A percentile compares a stretch with the other conserved stretches of the same genome.
Evolutionary conservation across 2,888 invertebrate genomes (phyloP).

Genomic region (Pammene fasciana): DNA sequence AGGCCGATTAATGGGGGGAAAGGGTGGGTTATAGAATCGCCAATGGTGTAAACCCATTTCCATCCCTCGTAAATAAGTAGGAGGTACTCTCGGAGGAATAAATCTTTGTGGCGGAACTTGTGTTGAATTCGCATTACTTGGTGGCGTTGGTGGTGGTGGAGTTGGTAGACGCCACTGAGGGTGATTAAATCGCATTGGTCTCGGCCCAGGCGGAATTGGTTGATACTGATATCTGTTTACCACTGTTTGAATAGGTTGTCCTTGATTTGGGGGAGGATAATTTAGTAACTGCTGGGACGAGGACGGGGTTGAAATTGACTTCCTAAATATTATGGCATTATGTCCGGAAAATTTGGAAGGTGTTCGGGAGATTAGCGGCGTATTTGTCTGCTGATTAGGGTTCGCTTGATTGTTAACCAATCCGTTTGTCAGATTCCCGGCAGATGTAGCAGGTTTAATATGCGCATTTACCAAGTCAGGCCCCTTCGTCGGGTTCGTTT

Average conservation of each 20-base stretch:
- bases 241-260: constrained; percentile 20
- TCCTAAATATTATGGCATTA: constrained; percentile 26
- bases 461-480: not conserved
- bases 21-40: not conserved
- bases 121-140: not conserved
- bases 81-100: not conserved
- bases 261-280: not conserved
- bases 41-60: not conserved
- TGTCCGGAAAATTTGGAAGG: constrained; percentile 16
- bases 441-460: not conserved
- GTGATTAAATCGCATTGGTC: not conserved
- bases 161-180: not conserved
- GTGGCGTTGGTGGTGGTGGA: not conserved
- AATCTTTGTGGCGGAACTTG: not conserved
- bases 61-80: not conserved
- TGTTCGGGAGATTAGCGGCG: not conserved
- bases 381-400: not conserved
- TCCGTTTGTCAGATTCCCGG: not conserved
- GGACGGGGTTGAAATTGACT: not conserved
- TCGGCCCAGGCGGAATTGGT: not conserved
- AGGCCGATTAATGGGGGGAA: not conserved
- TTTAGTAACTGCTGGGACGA: not conserved
- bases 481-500: not conserved
- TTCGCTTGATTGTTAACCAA: not conserved
- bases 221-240: constrained; percentile 9